A percentile compares a stretch with the other conserved stretches of the same genome.
These are phyloP conservation scores for Cyclophora albipunctata DNA, from an alignment of 2,888 invertebrate species.

Conservation along the genomic window DNA sequence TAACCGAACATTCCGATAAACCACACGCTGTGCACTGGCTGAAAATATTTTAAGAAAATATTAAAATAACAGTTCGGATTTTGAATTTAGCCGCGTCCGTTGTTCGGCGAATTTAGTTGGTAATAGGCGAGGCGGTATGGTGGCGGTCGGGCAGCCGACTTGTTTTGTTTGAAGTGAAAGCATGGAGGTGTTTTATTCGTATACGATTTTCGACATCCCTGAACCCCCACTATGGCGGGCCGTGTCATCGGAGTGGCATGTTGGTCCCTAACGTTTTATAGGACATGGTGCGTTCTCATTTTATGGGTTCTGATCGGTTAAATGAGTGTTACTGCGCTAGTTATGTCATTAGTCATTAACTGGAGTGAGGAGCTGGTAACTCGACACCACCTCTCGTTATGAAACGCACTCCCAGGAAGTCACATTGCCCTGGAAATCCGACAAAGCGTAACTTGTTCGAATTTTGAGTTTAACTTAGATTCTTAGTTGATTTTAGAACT, in stretches of 20 bases:
- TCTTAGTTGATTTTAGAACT: too few species aligned
- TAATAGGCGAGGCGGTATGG: conserved; percentile 41
- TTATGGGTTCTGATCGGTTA: conserved; percentile 20
- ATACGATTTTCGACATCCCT: conserved; percentile 68
- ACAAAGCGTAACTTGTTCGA: conserved; percentile 5
- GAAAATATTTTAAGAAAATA: not conserved
- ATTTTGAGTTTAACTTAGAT: too few species aligned
- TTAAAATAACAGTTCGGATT: conserved; percentile 22
- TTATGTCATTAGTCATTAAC: conserved; percentile 26
- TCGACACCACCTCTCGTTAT: conserved; percentile 7
- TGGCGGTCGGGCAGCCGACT: conserved; percentile 48
- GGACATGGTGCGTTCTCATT: conserved; percentile 7
- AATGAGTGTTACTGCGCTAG: conserved; percentile 17
- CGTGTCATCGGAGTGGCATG: conserved; percentile 14
- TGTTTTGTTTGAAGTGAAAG: conserved; percentile 71
- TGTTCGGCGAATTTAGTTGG: conserved; percentile 43
- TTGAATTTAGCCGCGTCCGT: conserved; percentile 47
- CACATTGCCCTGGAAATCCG: conserved; percentile 21
- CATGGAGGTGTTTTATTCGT: conserved; percentile 64
- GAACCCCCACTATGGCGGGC: conserved; percentile 44
- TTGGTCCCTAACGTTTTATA: conserved; percentile 20
- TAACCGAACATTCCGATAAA: conserved; percentile 11
- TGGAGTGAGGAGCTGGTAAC: conserved; percentile 22
- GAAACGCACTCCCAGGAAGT: conserved; percentile 19
- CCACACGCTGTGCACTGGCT: conserved; percentile 18